Percentiles rank a stretch among this genome's conserved stretches.
Conservation (phyloP, 2,888 invertebrate genomes). For the Nycteola revayana region DNA sequence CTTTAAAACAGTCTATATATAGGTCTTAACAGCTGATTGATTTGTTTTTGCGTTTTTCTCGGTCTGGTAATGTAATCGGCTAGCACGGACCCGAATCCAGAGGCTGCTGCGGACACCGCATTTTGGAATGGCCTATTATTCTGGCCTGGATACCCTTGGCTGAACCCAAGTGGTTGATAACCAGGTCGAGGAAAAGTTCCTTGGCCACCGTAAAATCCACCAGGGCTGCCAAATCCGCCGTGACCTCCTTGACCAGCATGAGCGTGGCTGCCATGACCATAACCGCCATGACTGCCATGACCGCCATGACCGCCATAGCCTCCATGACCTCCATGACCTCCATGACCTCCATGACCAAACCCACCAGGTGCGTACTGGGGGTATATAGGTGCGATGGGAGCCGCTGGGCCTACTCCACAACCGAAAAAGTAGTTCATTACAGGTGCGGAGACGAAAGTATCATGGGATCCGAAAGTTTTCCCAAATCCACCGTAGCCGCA, state of each 20-base stretch:
- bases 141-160: conserved; percentile 24
- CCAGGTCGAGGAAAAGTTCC: conserved; percentile 17
- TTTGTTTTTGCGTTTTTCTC: conserved; percentile 57
- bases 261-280: conserved; percentile 21
- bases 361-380: conserved; percentile 30
- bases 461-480: conserved; percentile 52
- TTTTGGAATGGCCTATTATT: conserved; percentile 56
- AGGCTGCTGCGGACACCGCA: conserved; percentile 66
- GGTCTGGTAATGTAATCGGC: conserved; percentile 68
- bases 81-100: conserved; percentile 77
- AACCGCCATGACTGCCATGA: conserved; percentile 22
- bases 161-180: conserved; percentile 23
- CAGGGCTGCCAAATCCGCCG: conserved; percentile 25
- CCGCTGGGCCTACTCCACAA: conserved; percentile 45
- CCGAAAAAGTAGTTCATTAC: conserved; percentile 70
- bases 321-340: conserved; percentile 33
- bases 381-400: conserved; percentile 21
- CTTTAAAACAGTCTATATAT: conserved; percentile 59
- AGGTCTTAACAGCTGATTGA: conserved; percentile 63
- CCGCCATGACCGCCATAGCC: conserved; percentile 29
- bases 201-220: conserved; percentile 23
- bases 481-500: conserved; percentile 50
- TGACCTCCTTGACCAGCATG: conserved; percentile 28
- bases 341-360: conserved; percentile 27
- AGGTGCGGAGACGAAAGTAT: conserved; percentile 66